These are phyloP conservation scores for Ctenosaura bakeri DNA, from an alignment of 2,797 vertebrate species.

Conservation along the genomic window DNA sequence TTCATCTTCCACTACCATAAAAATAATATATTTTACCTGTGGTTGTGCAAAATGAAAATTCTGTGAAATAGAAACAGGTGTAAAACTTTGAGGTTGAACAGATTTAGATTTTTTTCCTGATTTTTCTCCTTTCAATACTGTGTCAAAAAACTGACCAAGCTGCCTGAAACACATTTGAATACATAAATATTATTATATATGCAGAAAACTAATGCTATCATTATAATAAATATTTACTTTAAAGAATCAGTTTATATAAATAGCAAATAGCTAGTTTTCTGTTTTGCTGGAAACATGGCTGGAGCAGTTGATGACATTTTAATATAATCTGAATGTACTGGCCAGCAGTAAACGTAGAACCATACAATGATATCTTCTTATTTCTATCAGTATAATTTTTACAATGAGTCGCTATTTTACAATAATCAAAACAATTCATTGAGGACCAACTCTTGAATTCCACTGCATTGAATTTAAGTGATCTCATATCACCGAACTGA, in stretches of 20 bases:
- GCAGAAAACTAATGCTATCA: slow-evolving; percentile 8
- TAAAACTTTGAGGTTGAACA: slow-evolving; percentile 41
- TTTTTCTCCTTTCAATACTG: slow-evolving; percentile 36
- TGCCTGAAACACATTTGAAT: slow-evolving; percentile 71
- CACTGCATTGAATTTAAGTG: neutral
- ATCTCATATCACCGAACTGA: neutral
- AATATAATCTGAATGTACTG: neutral
- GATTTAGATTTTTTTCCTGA: slow-evolving; percentile 20
- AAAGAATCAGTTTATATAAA: slow-evolving; percentile 1
- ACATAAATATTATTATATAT: slow-evolving; percentile 5
- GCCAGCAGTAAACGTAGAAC: neutral
- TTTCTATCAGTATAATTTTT: neutral
- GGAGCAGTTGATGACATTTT: neutral
- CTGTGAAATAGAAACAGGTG: slow-evolving; percentile 67
- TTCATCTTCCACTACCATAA: neutral
- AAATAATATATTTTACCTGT: slow-evolving; percentile 59
- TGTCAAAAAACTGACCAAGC: slow-evolving; percentile 50
- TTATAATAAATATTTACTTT: slow-evolving; percentile 15
- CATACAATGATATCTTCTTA: neutral
- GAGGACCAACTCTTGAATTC: neutral
- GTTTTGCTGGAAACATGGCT: neutral
- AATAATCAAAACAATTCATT: slow-evolving; percentile 5
- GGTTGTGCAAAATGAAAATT: slow-evolving; percentile 66
- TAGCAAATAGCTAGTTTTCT: slow-evolving; percentile 4
- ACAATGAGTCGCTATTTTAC: neutral